Evolutionary conservation across 2,113 vertebrate species (phyloP), one percentile per base, ranked within the genome.

Genomic region (Vulpes lagopus): DNA sequence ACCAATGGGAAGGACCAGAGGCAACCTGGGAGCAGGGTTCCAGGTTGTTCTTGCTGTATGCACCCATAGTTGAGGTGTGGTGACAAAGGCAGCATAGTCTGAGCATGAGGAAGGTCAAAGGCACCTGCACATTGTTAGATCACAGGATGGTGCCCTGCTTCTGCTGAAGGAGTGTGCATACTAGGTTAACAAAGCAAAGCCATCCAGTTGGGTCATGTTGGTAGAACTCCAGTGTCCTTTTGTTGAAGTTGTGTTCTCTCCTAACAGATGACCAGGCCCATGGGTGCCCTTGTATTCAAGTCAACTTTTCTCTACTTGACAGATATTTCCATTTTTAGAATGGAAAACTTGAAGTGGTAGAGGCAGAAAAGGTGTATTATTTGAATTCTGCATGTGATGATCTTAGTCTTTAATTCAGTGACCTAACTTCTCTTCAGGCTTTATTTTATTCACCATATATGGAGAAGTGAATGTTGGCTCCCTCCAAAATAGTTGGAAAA

Each of bases 241-340:
- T 88, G 0, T 94, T 59, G 80, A 53, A 57, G 1, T 6, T 88
- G 14, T 30, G 7, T 81, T 94, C 35, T 64, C 51, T 84, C 62
- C 55, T 53, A 83, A 2, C 19, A 27, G 35, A 38, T 78, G 32
- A 5, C 30, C 20, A 17, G 55, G 2, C 35, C 35, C 4, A 85
- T 17, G 8, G 8, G 20, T 35, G 20, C 27, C 23, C 23, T 60
- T 59, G 10, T 76, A 49, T 78, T 74, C 53, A 27, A 82, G 53
- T 80, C 53, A 43, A 9, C 11, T 51, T 93, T 85, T 65, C 76
- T 35, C 27, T 38, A 19, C 38, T 19, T 20, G 12, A 30, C 14
- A 71, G 53, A 81, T 78, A 91, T 57, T 92, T 78, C 62, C 49
- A 49, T 64, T 88, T 73, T 82, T 62, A 85, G 60, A 92, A 74